Evolutionary conservation across 2,888 invertebrate species (phyloP).

Genomic region (Drosophila subquinaria): DNA sequence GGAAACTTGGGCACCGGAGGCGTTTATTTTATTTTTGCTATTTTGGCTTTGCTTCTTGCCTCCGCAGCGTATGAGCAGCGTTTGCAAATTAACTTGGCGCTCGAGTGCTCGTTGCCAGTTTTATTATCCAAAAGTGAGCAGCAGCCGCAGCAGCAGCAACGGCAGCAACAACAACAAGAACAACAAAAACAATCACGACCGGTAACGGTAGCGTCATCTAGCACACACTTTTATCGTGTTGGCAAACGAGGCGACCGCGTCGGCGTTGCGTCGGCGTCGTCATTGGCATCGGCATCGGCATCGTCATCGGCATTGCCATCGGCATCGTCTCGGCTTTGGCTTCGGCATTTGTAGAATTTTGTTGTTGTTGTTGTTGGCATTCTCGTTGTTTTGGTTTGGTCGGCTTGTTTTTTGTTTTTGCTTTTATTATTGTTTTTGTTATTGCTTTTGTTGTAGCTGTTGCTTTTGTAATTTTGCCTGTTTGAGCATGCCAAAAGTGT

Average conservation of each 20-base stretch:
- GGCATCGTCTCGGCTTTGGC: constrained; percentile 37
- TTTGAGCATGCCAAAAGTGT: constrained; percentile 57
- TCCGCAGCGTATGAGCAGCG: constrained; percentile 77
- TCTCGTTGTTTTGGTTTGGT: constrained; percentile 8
- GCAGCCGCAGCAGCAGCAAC: constrained; percentile 47
- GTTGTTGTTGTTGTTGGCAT: constrained; percentile 26
- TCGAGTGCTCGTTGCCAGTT: constrained; percentile 80
- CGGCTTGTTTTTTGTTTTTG: constrained; percentile 24
- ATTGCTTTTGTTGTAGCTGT: constrained; percentile 26
- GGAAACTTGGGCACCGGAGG: constrained; percentile 23
- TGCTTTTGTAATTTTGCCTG: constrained; percentile 8
- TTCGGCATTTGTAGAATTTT: constrained; percentile 33
- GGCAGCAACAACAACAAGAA: constrained; percentile 24
- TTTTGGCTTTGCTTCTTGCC: constrained; percentile 58
- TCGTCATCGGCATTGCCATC: constrained; percentile 23
- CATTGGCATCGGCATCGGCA: constrained; percentile 23
- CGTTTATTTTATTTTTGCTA: constrained; percentile 21
- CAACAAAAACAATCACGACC: constrained; percentile 57
- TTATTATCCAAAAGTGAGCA: constrained; percentile 81
- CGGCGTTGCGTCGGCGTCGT: constrained; percentile 48
- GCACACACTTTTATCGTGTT: constrained; percentile 75
- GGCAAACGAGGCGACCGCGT: constrained; percentile 56
- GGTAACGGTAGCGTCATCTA: constrained; percentile 75
- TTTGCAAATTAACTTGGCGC: constrained; percentile 81
- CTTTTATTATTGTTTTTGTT: constrained; percentile 14